Conservation (phyloP, 2,113 vertebrate species). For the Garra rufa region DNA sequence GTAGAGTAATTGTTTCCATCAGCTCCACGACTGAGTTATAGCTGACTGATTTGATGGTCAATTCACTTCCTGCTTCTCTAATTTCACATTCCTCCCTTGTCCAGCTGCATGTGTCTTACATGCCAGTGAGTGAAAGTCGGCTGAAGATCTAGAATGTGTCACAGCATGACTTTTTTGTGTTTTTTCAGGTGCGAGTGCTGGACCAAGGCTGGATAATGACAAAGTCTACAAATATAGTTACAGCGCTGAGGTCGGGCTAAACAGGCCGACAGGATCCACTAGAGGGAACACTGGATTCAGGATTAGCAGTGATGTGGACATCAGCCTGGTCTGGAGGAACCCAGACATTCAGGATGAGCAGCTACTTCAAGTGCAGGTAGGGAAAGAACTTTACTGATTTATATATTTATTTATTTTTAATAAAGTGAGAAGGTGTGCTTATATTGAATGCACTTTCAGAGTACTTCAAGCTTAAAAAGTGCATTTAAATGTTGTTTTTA, state of each 20-base stretch:
- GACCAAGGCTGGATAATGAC: slow-evolving; percentile 88
- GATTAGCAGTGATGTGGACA: slow-evolving; percentile 83
- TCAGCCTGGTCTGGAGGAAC: slow-evolving; percentile 89
- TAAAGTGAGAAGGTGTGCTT: neutral
- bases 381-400: neutral
- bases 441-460: neutral
- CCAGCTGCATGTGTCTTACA: slow-evolving; percentile 21
- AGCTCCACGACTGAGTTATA: neutral
- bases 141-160: slow-evolving; percentile 19
- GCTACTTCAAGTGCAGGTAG: slow-evolving; percentile 79
- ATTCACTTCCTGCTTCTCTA: slow-evolving; percentile 1
- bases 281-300: slow-evolving; percentile 82
- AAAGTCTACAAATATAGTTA: slow-evolving; percentile 91
- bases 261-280: slow-evolving; percentile 75
- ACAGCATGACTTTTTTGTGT: slow-evolving; percentile 61
- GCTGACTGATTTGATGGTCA: neutral
- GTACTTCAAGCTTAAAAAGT: neutral
- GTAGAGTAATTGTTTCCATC: neutral
- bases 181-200: slow-evolving; percentile 85
- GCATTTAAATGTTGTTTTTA: no score
- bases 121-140: slow-evolving; percentile 25
- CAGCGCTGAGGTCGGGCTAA: slow-evolving; percentile 83
- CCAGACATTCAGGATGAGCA: slow-evolving; percentile 89
- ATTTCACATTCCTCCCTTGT: slow-evolving; percentile 31
- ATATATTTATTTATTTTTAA: neutral